Base-by-base conservation (phyloP, 2,888 invertebrate species). In the Hedychridium roseum region DNA sequence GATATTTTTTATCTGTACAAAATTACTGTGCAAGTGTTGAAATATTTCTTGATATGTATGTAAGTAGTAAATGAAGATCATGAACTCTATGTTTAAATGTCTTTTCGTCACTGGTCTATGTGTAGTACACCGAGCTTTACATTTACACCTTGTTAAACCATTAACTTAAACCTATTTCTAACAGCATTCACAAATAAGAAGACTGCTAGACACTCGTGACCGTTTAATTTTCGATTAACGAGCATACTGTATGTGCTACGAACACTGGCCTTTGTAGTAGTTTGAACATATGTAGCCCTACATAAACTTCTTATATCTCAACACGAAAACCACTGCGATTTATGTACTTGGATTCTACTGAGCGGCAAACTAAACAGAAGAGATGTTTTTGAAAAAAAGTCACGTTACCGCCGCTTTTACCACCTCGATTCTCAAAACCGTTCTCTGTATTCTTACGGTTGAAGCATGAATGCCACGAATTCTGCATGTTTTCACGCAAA, bases 251-350 rank as follows among this genome's bases (percentile, higher is more conserved):
- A 50, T 41, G 52, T 47, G 64, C 60, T 64, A 52, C 52, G 43
- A 57, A 65, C 67, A 72, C 72, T 72, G 72, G 72, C 72, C 72
- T 72, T 55, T 71, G 72, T 71, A 72, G 72, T 72, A 72, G 68
- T 65, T 57, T 57, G 51, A 61, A 47, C 45, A 50, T 44, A 54
- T 44, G 56, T 60, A 58, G 62, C 57, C 52, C 60, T 20, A 53
- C 31, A 44, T 38, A 49, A 40, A 54, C 50, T 34, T 37, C n/a
- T n/a, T n/a, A n/a, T n/a, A n/a, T n/a, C n/a, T n/a, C n/a, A n/a
- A n/a, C n/a, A n/a, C n/a, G n/a, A n/a, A n/a, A n/a, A n/a, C n/a
- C n/a, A n/a, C n/a, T n/a, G n/a, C n/a, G n/a, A n/a, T n/a, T n/a
- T n/a, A n/a, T n/a, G n/a, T n/a, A n/a, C n/a, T n/a, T n/a, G n/a